Evolutionary conservation across 2,888 invertebrate species (phyloP).

Genomic region (Fragum whitleyi): DNA sequence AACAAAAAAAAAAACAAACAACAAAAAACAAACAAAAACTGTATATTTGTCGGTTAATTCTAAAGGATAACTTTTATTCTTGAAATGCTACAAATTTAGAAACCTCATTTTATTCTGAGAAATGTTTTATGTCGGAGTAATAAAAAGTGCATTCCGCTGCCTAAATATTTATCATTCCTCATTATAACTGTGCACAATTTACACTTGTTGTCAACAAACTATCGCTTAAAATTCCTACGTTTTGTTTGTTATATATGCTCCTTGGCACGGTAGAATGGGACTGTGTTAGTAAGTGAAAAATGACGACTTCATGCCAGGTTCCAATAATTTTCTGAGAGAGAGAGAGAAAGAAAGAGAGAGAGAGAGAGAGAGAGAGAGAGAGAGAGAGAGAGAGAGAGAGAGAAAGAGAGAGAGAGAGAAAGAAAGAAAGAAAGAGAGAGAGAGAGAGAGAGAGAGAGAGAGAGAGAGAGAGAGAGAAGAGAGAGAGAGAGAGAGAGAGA

Average conservation of each 20-base stretch:
- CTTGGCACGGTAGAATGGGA: too few species aligned
- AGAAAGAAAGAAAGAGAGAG: not conserved
- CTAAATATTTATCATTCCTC: not conserved
- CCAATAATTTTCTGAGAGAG: too few species aligned
- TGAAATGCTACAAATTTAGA: not conserved
- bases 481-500: not conserved
- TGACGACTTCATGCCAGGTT: too few species aligned
- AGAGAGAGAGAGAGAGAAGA: conserved; percentile 8
- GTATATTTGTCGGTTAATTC: too few species aligned
- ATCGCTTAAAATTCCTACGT: not conserved
- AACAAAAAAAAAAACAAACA: too few species aligned
- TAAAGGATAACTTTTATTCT: not conserved
- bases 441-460: not conserved
- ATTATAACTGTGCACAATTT: not conserved
- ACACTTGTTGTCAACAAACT: too few species aligned
- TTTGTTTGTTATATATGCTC: too few species aligned
- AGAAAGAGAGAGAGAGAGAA: conserved; percentile 15
- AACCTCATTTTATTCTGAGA: not conserved
- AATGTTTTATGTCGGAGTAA: not conserved
- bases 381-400: conserved; percentile 12
- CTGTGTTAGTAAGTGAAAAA: too few species aligned
- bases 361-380: conserved; percentile 20
- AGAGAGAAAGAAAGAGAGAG: too few species aligned
- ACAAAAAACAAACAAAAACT: too few species aligned
- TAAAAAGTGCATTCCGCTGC: not conserved